Evolutionary conservation across 2,113 vertebrate species (phyloP), one percentile per base, ranked within the genome.

Genomic region (Urocitellus parryii): DNA sequence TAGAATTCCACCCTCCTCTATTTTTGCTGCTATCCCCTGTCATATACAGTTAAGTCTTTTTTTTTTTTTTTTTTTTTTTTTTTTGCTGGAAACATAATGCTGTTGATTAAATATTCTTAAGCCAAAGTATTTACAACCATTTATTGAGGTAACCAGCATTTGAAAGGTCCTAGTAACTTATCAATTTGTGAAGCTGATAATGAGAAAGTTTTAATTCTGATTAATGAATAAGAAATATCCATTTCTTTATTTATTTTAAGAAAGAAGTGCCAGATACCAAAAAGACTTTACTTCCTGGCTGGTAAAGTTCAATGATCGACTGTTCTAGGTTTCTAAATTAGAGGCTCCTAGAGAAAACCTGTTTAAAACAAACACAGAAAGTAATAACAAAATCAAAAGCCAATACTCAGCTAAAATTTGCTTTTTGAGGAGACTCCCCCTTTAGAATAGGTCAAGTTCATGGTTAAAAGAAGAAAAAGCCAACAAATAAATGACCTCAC

Each of bases 381-480:
- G 27, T 25, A 48, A 37, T 32, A 84, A 34, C 29, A 79, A 65
- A 16, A 79, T 53, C 13, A 73, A 56, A 45, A 91, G 45, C 32
- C 11, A 84, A 90, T 86, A 80, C 17, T 95, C 13, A 63, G 9
- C 22, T 74, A 16, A 56, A 29, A 25, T 29, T 79, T 63, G 4
- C 17, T 34, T 73, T 3, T n/a, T n/a, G 22, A 5, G 63, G 13
- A 56, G 42, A 80, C 25, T 86, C 13, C 14, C 0, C 27, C 29
- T 42, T 87, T 73, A 65, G 11, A 73, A 37, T 91, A 87, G 8
- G 74, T 58, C 29, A 29, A n/a, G 72, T 12, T 27, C 20, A 99
- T 25, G 45, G 25, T 48, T 25, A 79, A 42, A 42, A 42, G 42
- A 42, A 42, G 42, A 42, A 42, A 42, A 42, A 42, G 42, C 42